Evolutionary conservation across 2,113 vertebrate genomes (phyloP), one percentile per base, ranked within the genome.

Genomic region (Equus quagga): DNA sequence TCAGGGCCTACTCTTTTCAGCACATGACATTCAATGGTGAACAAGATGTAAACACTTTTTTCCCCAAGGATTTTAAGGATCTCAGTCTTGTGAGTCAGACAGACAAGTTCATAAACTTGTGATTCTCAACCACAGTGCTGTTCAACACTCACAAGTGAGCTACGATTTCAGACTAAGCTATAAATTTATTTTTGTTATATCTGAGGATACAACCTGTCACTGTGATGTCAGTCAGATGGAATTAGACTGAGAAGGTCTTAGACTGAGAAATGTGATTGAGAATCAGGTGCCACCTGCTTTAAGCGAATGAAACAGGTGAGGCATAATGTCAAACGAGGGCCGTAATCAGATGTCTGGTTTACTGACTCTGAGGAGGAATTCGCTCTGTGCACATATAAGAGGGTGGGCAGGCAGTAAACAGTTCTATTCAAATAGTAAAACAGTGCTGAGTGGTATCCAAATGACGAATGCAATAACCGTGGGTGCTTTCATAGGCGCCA

Each of bases 221-320:
- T 94, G 67, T 78, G 92, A 89, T 49, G 54, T 93, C 78, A 94
- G 54, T 83, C 36, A 60, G 89, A 60, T 78, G 46, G 89, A 97
- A 95, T 91, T 88, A 64, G 83, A 89, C 60, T 85, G 49, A 70
- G 78, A 80, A 93, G 69, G 33, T 78, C 87, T 85, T n/a, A 88
- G 76, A 73, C 54, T 62, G 92, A 93, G 81, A 73, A 41, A 19
- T 28, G 41, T 46, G 76, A 58, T 58, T 87, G 92, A 90, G 46
- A 93, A 14, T 33, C 69, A 79, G 51, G 64, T 78, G 72, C 56
- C 67, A 91, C 54, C 46, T 65, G 58, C 54, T 81, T 12, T 78
- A 23, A 49, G 56, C 0, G 6, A 88, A 91, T 84, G 41, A 82
- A 82, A 91, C 64, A 82, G 85, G 60, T 62, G 28, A 90, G 65